Evolutionary conservation across 2,113 vertebrate species (phyloP).

Genomic region (Ictalurus punctatus): DNA sequence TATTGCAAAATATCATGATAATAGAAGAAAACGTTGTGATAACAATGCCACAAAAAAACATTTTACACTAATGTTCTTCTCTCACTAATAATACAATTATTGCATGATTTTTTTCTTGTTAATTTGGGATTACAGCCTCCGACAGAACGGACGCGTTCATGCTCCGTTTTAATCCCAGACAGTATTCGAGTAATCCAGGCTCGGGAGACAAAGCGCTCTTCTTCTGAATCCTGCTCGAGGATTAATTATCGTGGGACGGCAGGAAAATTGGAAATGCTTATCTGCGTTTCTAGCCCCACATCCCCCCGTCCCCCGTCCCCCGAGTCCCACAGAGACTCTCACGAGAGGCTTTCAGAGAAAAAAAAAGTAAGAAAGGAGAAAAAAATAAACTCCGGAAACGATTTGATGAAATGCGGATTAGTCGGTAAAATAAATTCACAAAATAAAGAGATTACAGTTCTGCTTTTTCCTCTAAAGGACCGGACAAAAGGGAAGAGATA

Average conservation of each 20-base stretch:
- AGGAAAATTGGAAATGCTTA: constrained; percentile 48
- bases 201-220: constrained; percentile 42
- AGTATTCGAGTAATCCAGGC: constrained; percentile 3
- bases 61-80: not conserved
- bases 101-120: not conserved
- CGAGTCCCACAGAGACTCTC: constrained; percentile 16
- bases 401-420: constrained; percentile 35
- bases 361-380: not conserved
- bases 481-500: not conserved
- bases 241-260: constrained; percentile 52
- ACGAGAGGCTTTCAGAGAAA: not conserved
- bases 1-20: not conserved
- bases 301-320: not conserved
- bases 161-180: constrained; percentile 4
- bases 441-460: constrained; percentile 40
- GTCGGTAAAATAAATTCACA: constrained; percentile 17
- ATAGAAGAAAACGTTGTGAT: not conserved
- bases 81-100: not conserved
- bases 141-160: not conserved
- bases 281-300: not conserved
- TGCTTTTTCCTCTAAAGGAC: not conserved
- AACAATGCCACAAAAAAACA: not conserved
- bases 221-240: constrained; percentile 39
- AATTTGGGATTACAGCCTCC: constrained; percentile 28
- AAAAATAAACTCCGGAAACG: not conserved